Percentiles rank a stretch among this genome's conserved stretches.
These are phyloP conservation scores for Drosophila rubida DNA, from an alignment of 2,888 invertebrate genomes.

Conservation along the genomic window DNA sequence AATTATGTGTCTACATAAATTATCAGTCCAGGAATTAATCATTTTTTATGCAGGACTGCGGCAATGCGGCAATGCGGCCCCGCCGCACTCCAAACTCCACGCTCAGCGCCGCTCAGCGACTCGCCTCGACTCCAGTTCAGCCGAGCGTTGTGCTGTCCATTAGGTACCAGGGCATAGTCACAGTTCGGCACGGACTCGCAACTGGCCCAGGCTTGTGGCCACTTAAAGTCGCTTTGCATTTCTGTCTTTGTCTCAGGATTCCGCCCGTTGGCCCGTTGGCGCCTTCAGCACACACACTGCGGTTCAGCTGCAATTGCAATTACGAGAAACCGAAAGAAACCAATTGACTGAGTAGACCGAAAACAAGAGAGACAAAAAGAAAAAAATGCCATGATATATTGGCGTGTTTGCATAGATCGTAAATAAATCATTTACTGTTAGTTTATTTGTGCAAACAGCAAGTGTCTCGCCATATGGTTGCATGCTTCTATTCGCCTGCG, in stretches of 20 bases:
- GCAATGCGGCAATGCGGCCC: constrained; percentile 22
- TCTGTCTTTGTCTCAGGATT: constrained; percentile 59
- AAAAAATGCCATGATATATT: constrained; percentile 26
- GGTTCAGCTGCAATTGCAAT: constrained; percentile 27
- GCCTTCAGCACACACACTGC: constrained; percentile 29
- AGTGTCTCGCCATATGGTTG: background rate
- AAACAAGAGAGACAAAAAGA: constrained; percentile 1
- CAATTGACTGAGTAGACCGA: constrained; percentile 8
- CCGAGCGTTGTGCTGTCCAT: constrained; percentile 57
- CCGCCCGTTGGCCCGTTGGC: constrained; percentile 33
- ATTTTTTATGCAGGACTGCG: constrained; percentile 76
- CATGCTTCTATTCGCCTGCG: constrained; percentile 18
- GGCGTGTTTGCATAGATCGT: constrained; percentile 12
- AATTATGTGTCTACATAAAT: constrained; percentile 83
- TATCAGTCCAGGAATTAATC: constrained; percentile 82
- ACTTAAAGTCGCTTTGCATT: constrained; percentile 72
- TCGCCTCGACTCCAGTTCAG: constrained; percentile 3
- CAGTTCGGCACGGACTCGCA: constrained; percentile 46
- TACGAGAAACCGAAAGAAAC: constrained; percentile 5
- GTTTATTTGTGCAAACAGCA: background rate
- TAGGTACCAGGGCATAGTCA: constrained; percentile 66
- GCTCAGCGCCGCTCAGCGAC: background rate
- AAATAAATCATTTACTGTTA: constrained; percentile 11
- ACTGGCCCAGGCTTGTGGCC: constrained; percentile 47
- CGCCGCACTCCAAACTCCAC: constrained; percentile 9